Percentiles rank a stretch among this genome's conserved stretches.
These are phyloP conservation scores for Caenorhabditis sp. DNA, from an alignment of 2,888 invertebrate genomes.

Conservation along the genomic window DNA sequence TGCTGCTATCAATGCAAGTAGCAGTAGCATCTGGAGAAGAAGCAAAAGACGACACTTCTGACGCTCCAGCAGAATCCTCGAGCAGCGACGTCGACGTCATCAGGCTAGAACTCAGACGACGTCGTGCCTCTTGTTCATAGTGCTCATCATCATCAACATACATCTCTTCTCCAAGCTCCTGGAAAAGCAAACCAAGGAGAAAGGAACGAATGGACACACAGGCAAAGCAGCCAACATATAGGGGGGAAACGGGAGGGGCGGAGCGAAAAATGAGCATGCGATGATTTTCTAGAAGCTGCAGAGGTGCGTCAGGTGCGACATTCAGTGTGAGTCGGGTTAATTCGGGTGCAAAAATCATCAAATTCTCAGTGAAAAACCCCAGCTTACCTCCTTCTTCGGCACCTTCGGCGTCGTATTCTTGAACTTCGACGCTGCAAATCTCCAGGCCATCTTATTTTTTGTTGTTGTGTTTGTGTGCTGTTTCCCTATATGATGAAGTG, in stretches of 20 bases:
- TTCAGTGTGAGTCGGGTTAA: too few species aligned
- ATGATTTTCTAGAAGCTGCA: too few species aligned
- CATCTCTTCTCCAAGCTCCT: conserved; percentile 25
- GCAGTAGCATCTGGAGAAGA: not conserved
- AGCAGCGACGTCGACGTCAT: not conserved
- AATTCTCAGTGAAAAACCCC: not conserved
- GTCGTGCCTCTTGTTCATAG: not conserved
- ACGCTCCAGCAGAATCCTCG: not conserved
- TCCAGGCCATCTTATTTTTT: conserved; percentile 83
- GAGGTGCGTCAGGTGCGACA: too few species aligned
- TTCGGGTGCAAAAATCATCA: too few species aligned
- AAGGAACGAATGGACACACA: conserved; percentile 4
- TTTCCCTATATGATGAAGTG: not conserved
- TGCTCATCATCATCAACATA: conserved; percentile 16
- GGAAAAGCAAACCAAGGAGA: conserved; percentile 38
- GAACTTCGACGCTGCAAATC: conserved; percentile 97
- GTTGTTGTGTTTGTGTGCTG: not conserved
- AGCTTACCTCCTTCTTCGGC: conserved; percentile 90
- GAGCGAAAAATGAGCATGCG: too few species aligned
- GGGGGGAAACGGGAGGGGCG: not conserved
- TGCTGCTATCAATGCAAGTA: not conserved
- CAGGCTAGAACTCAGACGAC: conserved; percentile 6
- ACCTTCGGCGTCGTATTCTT: conserved; percentile 97
- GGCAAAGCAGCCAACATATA: conserved; percentile 12
- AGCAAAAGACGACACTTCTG: too few species aligned